Percentiles rank a stretch among this genome's conserved stretches.
These are phyloP conservation scores for Hycleus cichorii DNA, from an alignment of 1,140 invertebrate genomes.

Conservation along the genomic window DNA sequence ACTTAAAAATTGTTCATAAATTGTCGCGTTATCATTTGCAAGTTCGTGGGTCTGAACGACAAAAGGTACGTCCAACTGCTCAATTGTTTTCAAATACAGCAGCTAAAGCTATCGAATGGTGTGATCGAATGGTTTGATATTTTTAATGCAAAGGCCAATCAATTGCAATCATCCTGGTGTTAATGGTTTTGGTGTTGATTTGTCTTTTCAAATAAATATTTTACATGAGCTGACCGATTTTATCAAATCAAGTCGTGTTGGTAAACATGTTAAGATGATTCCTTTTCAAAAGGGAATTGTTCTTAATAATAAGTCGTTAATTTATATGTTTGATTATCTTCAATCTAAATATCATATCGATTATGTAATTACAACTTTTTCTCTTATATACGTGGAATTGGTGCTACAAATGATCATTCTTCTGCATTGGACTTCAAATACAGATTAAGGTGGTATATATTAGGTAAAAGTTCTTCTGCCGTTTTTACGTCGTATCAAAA, in stretches of 20 bases:
- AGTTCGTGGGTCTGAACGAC: background rate
- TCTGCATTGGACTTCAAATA: too few relatives aligned
- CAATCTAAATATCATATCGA: too few relatives aligned
- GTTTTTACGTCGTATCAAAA: too few relatives aligned
- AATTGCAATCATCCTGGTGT: background rate
- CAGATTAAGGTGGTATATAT: too few relatives aligned
- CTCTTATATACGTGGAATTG: too few relatives aligned
- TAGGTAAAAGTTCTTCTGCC: too few relatives aligned
- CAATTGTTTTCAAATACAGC: constrained; percentile 2
- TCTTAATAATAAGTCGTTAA: too few relatives aligned
- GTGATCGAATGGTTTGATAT: constrained; percentile 9
- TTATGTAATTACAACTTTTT: too few relatives aligned
- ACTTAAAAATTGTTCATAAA: too few relatives aligned
- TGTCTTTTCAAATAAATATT: background rate
- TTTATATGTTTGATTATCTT: too few relatives aligned
- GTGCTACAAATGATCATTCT: too few relatives aligned
- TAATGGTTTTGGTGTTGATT: constrained; percentile 5
- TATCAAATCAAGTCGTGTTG: background rate
- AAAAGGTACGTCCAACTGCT: constrained; percentile 3
- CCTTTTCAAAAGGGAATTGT: constrained; percentile 6
- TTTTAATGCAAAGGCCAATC: constrained; percentile 6
- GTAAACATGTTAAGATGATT: background rate
- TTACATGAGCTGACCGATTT: background rate
- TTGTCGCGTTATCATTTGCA: background rate
- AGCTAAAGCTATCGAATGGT: constrained; percentile 5